These are phyloP conservation scores for Psylliodes chrysocephalus DNA, from an alignment of 2,888 invertebrate species.

Conservation along the genomic window DNA sequence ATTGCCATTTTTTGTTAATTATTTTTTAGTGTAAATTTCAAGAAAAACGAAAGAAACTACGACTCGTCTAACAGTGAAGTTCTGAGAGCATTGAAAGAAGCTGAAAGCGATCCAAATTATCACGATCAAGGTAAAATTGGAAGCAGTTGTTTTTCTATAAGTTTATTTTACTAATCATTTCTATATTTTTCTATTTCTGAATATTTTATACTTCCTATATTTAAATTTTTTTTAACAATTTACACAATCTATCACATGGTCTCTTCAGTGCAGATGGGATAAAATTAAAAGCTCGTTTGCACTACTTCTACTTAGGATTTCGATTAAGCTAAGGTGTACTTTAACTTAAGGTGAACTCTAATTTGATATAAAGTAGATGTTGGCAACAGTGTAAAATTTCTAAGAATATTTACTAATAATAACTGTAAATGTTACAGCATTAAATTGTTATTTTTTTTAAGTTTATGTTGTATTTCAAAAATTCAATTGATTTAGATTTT, in stretches of 20 bases:
- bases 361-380: too few species aligned
- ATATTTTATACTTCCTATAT: neutral
- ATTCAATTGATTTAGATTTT: too few species aligned
- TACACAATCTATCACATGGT: neutral
- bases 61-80: conserved; percentile 89
- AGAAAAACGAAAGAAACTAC: conserved; percentile 93
- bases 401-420: too few species aligned
- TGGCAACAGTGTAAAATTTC: too few species aligned
- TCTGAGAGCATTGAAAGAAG: conserved; percentile 89
- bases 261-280: too few species aligned
- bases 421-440: too few species aligned
- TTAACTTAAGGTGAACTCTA: too few species aligned
- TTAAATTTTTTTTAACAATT: neutral
- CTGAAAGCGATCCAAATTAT: conserved; percentile 81
- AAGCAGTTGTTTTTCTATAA: neutral
- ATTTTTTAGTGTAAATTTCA: conserved; percentile 86
- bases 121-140: conserved; percentile 62
- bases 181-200: neutral
- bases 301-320: too few species aligned
- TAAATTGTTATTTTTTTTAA: too few species aligned
- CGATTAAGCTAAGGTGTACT: too few species aligned
- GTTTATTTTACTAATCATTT: conserved; percentile 1
- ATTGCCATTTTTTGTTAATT: conserved; percentile 1
- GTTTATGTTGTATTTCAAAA: too few species aligned
- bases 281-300: too few species aligned